Base-by-base conservation (phyloP, 2,797 vertebrate genomes). In the Enteromius afrohamiltoni region DNA sequence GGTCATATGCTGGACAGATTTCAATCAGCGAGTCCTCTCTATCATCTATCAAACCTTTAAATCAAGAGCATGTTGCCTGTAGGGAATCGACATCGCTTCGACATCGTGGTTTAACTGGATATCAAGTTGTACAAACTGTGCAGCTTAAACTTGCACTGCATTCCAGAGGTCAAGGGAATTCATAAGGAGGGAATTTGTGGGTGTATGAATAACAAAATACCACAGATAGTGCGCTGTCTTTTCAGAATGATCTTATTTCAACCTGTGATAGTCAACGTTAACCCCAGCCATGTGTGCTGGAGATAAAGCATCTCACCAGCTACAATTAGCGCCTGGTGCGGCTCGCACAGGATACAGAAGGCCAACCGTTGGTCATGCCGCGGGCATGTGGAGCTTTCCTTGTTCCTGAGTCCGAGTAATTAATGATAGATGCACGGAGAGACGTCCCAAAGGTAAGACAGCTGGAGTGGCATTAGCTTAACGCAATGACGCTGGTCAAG, bases 281-380 rank as follows among this genome's bases (percentile, higher is more conserved):
- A 69, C 64, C 31, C 31, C 6, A 29, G 51, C 19, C 67, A 70
- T 78, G 19, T 77, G 76, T 60, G 47, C 81, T 7, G 42, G 34
- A 79, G 82, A 78, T 70, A 78, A 83, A 78, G 65, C 49, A 83
- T 51, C 40, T 53, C 65, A 78, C 51, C 62, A 34, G 26, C 19
- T 16, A 49, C 51, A 62, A 49, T 58, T 47, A 69, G 49, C 8
- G 64, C 49, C 73, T 83, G 82, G 75, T 49, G 37, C 21, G 1
- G 65, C 42, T 78, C 26, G 19, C 3, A 10, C 75, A 77, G 53
- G 51, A 83, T 49, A 60, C 51, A 45, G 23, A 69, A 77, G 74
- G 82, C 49, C 37, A 83, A 69, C 17, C 9, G 13, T 45, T 49
- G 69, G 83, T 74, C 78, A 79, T 37, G 4, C 45, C 75, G 83